Percentiles rank a stretch among this genome's conserved stretches.
phyloP scores from a whole-genome alignment of 2,113 vertebrate species.

The Elephantulus edwardii region DNA sequence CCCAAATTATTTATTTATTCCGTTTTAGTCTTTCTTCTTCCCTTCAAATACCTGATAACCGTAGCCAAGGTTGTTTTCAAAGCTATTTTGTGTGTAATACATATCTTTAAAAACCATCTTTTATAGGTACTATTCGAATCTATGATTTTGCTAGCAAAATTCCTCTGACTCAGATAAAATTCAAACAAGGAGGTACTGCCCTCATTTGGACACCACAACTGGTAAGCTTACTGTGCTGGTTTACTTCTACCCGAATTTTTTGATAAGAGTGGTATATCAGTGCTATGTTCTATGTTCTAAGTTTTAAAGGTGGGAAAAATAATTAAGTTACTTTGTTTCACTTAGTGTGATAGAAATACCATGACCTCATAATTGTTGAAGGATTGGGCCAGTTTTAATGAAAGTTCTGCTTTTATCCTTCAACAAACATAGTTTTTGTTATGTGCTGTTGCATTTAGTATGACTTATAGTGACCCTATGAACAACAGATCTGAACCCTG shows the following conservation, averaged over 20 bases:
- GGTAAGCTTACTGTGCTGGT: conserved; percentile 82
- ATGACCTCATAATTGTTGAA: neutral
- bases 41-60: too few relatives aligned
- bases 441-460: too few relatives aligned
- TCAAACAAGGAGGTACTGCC: conserved; percentile 92
- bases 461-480: too few relatives aligned
- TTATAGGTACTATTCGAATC: conserved; percentile 90
- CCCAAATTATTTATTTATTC: too few relatives aligned
- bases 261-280: neutral
- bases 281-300: conserved; percentile 27
- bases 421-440: neutral
- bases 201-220: conserved; percentile 89
- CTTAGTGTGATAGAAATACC: neutral
- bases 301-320: conserved; percentile 38
- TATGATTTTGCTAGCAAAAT: conserved; percentile 91
- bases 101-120: conserved; percentile 56
- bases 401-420: neutral
- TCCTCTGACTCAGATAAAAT: conserved; percentile 85
- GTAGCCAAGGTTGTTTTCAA: too few relatives aligned
- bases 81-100: neutral
- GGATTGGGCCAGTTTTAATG: neutral
- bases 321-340: conserved; percentile 40
- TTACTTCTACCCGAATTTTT: neutral
- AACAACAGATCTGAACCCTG: too few relatives aligned
- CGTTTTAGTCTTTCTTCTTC: too few relatives aligned